phyloP scores from a whole-genome alignment of 2,888 invertebrate species.

The Syritta pipiens region DNA sequence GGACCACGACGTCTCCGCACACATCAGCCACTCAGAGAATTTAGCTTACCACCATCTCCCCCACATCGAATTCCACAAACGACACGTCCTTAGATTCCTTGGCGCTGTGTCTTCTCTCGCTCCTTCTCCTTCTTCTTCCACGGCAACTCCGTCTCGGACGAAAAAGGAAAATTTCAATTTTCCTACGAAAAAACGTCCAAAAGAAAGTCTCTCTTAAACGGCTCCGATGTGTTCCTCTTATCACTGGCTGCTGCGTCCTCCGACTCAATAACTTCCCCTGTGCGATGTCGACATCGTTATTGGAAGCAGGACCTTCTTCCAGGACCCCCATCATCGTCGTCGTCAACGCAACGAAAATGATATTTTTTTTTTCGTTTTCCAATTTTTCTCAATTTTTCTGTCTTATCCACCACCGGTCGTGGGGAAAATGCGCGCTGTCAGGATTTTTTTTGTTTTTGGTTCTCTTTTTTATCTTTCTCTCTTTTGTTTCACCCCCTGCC shows the following conservation, averaged over 20 bases:
- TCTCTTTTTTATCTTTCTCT: conserved; percentile 4
- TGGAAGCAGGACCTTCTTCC: conserved; percentile 43
- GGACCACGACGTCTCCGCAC: conserved; percentile 70
- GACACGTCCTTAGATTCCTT: conserved; percentile 10
- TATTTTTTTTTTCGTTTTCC: background rate
- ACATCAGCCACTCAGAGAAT: conserved; percentile 67
- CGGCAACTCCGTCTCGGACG: background rate
- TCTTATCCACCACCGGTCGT: conserved; percentile 2
- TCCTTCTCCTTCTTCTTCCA: background rate
- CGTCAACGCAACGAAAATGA: conserved; percentile 13
- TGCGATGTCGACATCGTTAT: conserved; percentile 6
- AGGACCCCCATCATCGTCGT: conserved; percentile 15
- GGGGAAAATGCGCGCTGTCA: conserved; percentile 44
- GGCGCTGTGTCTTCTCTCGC: background rate
- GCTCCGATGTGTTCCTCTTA: background rate
- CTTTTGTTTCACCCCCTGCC: conserved; percentile 2
- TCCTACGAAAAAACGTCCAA: background rate
- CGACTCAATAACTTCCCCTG: conserved; percentile 18
- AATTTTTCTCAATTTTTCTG: background rate
- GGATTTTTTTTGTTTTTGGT: conserved; percentile 29
- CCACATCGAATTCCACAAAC: conserved; percentile 7
- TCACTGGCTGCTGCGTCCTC: background rate
- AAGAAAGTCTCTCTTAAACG: conserved; percentile 32
- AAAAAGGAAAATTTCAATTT: too few species aligned
- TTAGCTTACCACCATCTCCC: conserved; percentile 5